Evolutionary conservation across 2,113 vertebrate genomes (phyloP), one percentile per base, ranked within the genome.

Genomic region (Dunckerocampus dactyliophorus): DNA sequence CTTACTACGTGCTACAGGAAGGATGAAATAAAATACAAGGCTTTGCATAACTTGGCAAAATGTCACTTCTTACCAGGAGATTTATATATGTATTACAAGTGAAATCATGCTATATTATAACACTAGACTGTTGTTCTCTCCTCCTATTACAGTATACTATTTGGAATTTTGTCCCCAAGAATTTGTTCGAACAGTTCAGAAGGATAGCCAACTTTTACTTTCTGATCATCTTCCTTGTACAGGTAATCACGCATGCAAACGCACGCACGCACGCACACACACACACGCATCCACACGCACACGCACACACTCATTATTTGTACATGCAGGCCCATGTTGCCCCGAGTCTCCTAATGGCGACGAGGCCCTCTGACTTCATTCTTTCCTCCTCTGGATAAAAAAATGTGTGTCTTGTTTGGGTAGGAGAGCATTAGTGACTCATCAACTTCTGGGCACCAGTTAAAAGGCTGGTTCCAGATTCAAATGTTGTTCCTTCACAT

Each of bases 161-260:
- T 67, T 97, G 96, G 95, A 98, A 99, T 89, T 99, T 99, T 84
- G 88, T 99, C 83, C 97, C 97, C 19, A 99, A 99, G 89, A 99
- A 98, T 90, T 88, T 99, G 82, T 99, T 99, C 82, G 96, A 99
- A 76, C 97, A 99, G 81, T 99, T 99, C 90, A 93, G 97, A 91
- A 95, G 97, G 87, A 92, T 99, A 88, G 97, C 97, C 85, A 99
- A 99, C 88, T 99, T 99, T 89, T 99, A 99, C 84, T 99, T 99
- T 85, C 94, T 99, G 82, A 95, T 99, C 67, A 99, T 99, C 88
- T 99, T 99, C 92, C 95, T 99, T 72, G 97, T 99, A 80, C 97
- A 99, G 95, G 96, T 99, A 93, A 82, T 8, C 19, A 59, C 24
- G 58, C 65, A 21, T 55, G 61, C 28, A 63, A 4, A 62, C 17